Conservation (phyloP, 2,113 vertebrate genomes). For the Paramisgurnus dabryanus region DNA sequence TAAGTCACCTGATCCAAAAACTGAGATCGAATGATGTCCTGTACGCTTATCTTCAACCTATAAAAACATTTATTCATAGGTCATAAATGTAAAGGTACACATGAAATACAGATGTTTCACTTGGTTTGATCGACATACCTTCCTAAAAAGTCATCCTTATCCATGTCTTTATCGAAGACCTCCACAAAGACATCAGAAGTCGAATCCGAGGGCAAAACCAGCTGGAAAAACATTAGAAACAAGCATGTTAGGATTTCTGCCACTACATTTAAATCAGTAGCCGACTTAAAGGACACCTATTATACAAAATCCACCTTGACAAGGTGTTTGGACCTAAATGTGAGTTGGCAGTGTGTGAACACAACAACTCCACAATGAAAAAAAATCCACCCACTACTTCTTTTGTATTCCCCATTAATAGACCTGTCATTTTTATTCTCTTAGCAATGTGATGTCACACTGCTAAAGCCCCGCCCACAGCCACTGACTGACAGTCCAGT, state of each 20-base stretch:
- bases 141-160: conserved; percentile 89
- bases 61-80: not conserved
- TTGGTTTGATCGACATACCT: conserved; percentile 68
- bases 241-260: not conserved
- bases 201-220: conserved; percentile 71
- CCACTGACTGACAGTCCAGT: too few relatives aligned
- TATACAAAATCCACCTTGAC: too few relatives aligned
- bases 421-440: too few relatives aligned
- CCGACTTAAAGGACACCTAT: not conserved
- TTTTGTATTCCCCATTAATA: too few relatives aligned
- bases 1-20: conserved; percentile 70
- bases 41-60: conserved; percentile 68
- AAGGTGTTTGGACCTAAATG: too few relatives aligned
- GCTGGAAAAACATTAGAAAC: conserved; percentile 61
- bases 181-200: conserved; percentile 81
- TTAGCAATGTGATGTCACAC: too few relatives aligned
- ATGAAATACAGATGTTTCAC: too few relatives aligned
- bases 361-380: too few relatives aligned
- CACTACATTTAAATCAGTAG: not conserved
- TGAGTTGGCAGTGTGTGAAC: too few relatives aligned
- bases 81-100: too few relatives aligned
- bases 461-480: too few relatives aligned
- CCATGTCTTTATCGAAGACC: conserved; percentile 87
- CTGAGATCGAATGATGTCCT: conserved; percentile 67
- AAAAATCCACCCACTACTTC: too few relatives aligned